Conservation (phyloP, 2,797 vertebrate species). For the Pseudochaenichthys georgianus region DNA sequence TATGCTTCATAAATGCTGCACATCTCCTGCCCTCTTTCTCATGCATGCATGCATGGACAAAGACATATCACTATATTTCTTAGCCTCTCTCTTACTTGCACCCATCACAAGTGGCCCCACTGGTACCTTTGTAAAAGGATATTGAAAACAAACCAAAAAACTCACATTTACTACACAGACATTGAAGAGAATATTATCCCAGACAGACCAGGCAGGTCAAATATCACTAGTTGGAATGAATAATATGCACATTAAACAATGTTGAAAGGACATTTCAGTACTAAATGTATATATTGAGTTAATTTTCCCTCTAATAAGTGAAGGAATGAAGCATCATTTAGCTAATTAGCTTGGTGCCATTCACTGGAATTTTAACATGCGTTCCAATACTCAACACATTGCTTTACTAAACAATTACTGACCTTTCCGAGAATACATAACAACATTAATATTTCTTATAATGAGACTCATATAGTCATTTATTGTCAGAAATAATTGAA, state of each 20-base stretch:
- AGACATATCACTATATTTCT: slow-evolving; percentile 22
- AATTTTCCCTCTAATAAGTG: background rate
- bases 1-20: slow-evolving; percentile 61
- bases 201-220: background rate
- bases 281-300: background rate
- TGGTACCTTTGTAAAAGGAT: slow-evolving; percentile 56
- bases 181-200: slow-evolving; percentile 15
- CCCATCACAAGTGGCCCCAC: slow-evolving; percentile 63
- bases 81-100: slow-evolving; percentile 28
- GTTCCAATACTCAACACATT: background rate
- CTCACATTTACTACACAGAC: slow-evolving; percentile 45
- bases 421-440: background rate
- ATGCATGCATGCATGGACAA: slow-evolving; percentile 14
- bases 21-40: slow-evolving; percentile 4
- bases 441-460: background rate
- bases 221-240: slow-evolving; percentile 13
- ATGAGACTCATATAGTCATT: background rate
- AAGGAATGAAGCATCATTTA: background rate
- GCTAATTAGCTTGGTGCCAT: background rate
- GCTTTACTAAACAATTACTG: background rate
- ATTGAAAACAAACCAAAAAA: slow-evolving; percentile 51
- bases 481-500: background rate
- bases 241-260: background rate
- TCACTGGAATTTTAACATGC: background rate
- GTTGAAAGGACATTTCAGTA: background rate